These are phyloP conservation scores for Serilophus lunatus DNA, from an alignment of 2,113 vertebrate species.

Conservation along the genomic window DNA sequence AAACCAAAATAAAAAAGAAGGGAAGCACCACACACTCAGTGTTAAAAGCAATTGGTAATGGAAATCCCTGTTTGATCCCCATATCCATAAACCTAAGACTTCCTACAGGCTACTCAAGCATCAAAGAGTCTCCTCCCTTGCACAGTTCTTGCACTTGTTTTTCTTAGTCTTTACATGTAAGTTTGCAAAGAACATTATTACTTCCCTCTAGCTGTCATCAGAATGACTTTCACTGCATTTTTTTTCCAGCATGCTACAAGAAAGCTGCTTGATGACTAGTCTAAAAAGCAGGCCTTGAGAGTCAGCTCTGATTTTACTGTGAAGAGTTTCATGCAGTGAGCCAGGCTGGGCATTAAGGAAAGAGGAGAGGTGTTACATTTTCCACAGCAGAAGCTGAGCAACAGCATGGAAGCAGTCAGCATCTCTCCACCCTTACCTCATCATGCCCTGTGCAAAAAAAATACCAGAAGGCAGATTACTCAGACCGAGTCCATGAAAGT, in stretches of 20 bases:
- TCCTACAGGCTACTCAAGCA: neutral
- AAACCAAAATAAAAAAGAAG: neutral
- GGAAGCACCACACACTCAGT: neutral
- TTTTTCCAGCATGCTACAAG: neutral
- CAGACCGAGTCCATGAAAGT: neutral
- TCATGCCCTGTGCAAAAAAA: neutral
- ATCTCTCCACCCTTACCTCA: neutral
- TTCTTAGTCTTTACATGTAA: neutral
- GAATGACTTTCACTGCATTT: neutral
- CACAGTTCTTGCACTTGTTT: neutral
- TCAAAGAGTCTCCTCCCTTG: neutral
- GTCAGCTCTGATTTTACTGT: neutral
- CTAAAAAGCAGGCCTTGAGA: neutral
- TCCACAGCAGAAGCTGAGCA: neutral
- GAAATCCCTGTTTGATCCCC: neutral
- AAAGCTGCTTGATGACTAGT: neutral
- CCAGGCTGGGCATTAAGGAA: neutral
- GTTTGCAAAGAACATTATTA: neutral
- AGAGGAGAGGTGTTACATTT: neutral
- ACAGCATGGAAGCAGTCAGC: neutral
- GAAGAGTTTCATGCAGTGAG: neutral
- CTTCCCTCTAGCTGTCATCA: constrained; percentile 7
- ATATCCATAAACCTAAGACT: neutral
- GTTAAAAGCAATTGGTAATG: neutral
- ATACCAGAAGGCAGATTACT: neutral